Conservation (phyloP, 2,797 vertebrate genomes). For the Dromococcyx pavoninus region DNA sequence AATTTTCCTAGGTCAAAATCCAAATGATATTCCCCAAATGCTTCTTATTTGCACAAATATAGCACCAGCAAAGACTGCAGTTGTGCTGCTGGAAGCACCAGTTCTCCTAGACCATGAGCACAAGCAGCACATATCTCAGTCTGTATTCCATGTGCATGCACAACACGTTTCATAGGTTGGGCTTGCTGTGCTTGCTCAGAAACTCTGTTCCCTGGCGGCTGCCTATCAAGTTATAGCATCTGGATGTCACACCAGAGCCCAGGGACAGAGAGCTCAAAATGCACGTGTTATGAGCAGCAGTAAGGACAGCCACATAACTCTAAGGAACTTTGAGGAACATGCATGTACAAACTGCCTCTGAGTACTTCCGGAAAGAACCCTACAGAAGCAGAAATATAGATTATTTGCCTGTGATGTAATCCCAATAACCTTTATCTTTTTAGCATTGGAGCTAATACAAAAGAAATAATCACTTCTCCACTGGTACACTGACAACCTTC, state of each 20-base stretch:
- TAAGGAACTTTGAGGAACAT: not conserved
- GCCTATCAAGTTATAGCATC: not conserved
- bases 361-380: not conserved
- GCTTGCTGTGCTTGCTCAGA: not conserved
- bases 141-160: fast-evolving
- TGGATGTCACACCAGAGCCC: not conserved
- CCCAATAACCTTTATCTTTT: not conserved
- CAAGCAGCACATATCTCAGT: fast-evolving
- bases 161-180: not conserved
- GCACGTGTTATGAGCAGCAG: not conserved
- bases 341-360: not conserved
- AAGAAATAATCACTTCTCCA: not conserved
- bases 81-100: not conserved
- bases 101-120: not conserved
- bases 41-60: not conserved
- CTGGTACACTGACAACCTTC: not conserved
- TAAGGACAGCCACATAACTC: not conserved
- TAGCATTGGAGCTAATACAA: not conserved
- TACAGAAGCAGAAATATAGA: not conserved
- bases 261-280: not conserved
- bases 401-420: not conserved
- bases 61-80: not conserved
- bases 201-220: not conserved
- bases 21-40: not conserved
- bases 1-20: not conserved